Evolutionary conservation across 2,113 vertebrate genomes (phyloP), one percentile per base, ranked within the genome.

Genomic region (Girardinichthys multiradiatus): DNA sequence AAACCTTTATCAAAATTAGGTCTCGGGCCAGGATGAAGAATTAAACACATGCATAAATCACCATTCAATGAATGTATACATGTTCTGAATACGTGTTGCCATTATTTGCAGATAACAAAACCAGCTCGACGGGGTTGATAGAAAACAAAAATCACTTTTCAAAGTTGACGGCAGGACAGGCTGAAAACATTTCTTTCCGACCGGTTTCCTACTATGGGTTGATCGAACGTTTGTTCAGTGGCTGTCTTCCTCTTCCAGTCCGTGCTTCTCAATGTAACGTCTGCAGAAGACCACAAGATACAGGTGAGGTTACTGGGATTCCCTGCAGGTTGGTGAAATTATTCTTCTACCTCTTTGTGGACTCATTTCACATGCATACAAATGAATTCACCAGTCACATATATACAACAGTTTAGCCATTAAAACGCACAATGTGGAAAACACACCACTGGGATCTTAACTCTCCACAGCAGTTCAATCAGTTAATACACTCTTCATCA

Each of bases 1-100:
- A 94, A 94, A 95, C 89, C 90, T 88, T 93, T 94, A 94, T 94
- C 93, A 95, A 94, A 95, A 94, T 94, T 81, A 92, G 91, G 83
- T 71, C 85, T 90, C 88, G 78, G n/a, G 90, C 90, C 90, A 92
- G 91, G 89, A 93, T 87, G 92, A 94, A 88, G 85, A 86, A 90
- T 91, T 89, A 81, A 93, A 94, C 86, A 92, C 93, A 93, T 95
- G 94, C 93, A 93, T 92, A 88, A 87, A 92, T 79, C 91, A 88
- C 86, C 90, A 82, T 94, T 89, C 87, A 90, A 90, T 82, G 82
- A 82, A 91, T 74, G 70, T 85, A 76, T 82, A 90, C 70, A 85
- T 89, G 83, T 88, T 86, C 71, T 57, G 66, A 90, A 90, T 85
- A 87, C 79, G 79, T 71, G 6, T 45, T 60, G 62, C 57, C 59